Conservation (phyloP, 2,888 invertebrate species). For the Sialis lutaria region DNA sequence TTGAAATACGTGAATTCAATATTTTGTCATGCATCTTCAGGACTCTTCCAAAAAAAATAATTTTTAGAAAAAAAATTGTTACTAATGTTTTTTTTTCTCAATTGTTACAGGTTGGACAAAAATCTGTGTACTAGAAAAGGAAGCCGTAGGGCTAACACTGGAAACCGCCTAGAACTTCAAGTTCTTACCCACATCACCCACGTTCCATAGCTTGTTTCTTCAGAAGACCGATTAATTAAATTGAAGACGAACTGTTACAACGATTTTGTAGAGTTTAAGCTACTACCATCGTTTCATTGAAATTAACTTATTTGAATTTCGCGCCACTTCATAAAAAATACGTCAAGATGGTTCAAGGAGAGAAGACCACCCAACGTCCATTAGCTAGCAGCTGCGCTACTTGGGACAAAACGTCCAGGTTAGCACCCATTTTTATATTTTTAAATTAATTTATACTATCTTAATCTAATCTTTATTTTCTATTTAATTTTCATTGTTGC, state of each 20-base stretch:
- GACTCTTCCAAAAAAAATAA: too few relatives aligned
- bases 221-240: too few relatives aligned
- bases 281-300: too few relatives aligned
- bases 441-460: constrained; percentile 4
- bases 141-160: constrained; percentile 70
- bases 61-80: too few relatives aligned
- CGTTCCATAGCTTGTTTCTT: constrained; percentile 48
- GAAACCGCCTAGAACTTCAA: constrained; percentile 67
- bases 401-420: constrained; percentile 19
- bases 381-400: constrained; percentile 5
- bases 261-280: too few relatives aligned
- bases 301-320: too few relatives aligned
- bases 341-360: constrained; percentile 23
- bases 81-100: too few relatives aligned
- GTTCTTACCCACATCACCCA: constrained; percentile 70
- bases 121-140: constrained; percentile 68
- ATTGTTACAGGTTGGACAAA: constrained; percentile 49
- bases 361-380: constrained; percentile 11
- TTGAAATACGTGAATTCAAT: too few relatives aligned
- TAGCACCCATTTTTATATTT: constrained; percentile 5
- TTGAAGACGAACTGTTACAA: too few relatives aligned
- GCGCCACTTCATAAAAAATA: neutral
- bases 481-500: too few relatives aligned
- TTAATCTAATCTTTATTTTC: too few relatives aligned
- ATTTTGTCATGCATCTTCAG: too few relatives aligned